These are phyloP conservation scores for Arge pagana DNA, from an alignment of 2,888 invertebrate genomes.

Conservation along the genomic window DNA sequence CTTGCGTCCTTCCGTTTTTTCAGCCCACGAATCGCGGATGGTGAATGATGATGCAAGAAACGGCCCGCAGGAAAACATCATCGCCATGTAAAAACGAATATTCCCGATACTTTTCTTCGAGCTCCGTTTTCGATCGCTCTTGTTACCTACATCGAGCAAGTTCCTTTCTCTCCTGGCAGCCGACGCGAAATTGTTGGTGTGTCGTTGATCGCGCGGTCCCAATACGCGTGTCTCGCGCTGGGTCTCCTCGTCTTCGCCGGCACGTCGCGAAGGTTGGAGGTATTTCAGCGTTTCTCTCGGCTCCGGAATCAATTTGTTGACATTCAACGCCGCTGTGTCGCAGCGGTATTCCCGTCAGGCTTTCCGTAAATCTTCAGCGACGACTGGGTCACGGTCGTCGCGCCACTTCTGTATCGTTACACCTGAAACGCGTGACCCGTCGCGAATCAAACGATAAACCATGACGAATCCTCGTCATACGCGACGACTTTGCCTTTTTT, in stretches of 20 bases:
- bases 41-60: too few species aligned
- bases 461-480: too few species aligned
- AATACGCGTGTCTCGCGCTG: neutral
- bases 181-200: conserved; percentile 5
- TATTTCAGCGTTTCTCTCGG: conserved; percentile 10
- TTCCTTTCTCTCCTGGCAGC: conserved; percentile 9
- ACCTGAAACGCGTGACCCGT: too few species aligned
- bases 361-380: conserved; percentile 18
- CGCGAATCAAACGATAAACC: too few species aligned
- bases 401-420: too few species aligned
- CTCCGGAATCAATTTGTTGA: conserved; percentile 16
- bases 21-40: too few species aligned
- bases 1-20: too few species aligned
- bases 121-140: neutral
- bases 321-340: conserved; percentile 7
- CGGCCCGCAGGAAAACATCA: too few species aligned
- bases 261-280: neutral
- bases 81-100: too few species aligned
- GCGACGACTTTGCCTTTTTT: too few species aligned
- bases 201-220: neutral
- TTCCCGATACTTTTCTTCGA: too few species aligned
- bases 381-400: conserved; percentile 16
- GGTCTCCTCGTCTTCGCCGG: neutral
- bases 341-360: conserved; percentile 20
- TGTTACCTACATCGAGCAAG: conserved; percentile 8